phyloP scores from a whole-genome alignment of 1,140 invertebrate species.

The Campoletis sonorensis region DNA sequence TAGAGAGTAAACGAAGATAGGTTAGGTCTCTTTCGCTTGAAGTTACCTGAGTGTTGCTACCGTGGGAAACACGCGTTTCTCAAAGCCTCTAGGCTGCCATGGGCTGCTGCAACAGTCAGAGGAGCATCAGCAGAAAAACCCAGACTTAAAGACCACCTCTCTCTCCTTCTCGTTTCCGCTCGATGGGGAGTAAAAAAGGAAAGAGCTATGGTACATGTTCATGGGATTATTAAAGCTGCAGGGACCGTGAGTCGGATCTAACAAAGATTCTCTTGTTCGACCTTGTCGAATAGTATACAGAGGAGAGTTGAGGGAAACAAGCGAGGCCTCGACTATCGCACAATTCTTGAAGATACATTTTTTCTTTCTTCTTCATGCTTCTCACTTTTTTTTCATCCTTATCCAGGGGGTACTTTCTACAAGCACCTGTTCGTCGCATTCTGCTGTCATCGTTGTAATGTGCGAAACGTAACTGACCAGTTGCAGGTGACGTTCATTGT shows the following conservation, averaged over 20 bases:
- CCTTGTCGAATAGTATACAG: slow-evolving; percentile 34
- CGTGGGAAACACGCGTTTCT: slow-evolving; percentile 23
- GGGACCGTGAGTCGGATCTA: not conserved
- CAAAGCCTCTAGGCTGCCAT: slow-evolving; percentile 12
- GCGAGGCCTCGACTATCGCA: not conserved
- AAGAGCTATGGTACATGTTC: slow-evolving; percentile 8
- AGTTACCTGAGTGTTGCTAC: slow-evolving; percentile 26
- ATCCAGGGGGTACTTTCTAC: not conserved
- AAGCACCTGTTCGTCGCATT: not conserved
- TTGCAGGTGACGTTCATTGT: not conserved
- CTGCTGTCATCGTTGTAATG: not conserved
- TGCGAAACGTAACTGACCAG: not conserved
- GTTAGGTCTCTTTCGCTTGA: not conserved
- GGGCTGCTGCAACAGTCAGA: slow-evolving; percentile 18
- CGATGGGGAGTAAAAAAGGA: not conserved
- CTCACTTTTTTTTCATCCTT: not conserved
- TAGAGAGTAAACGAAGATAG: slow-evolving; percentile 1
- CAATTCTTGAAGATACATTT: slow-evolving; percentile 3
- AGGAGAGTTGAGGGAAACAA: slow-evolving; percentile 16
- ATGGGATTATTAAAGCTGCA: slow-evolving; percentile 22
- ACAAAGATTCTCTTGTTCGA: slow-evolving; percentile 52
- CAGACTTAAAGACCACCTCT: slow-evolving; percentile 6
- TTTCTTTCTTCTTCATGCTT: slow-evolving; percentile 12
- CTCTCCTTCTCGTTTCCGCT: slow-evolving; percentile 15
- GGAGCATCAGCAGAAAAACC: slow-evolving; percentile 32